These are phyloP conservation scores for Eupeodes corollae DNA, from an alignment of 1,140 invertebrate genomes.

Conservation along the genomic window DNA sequence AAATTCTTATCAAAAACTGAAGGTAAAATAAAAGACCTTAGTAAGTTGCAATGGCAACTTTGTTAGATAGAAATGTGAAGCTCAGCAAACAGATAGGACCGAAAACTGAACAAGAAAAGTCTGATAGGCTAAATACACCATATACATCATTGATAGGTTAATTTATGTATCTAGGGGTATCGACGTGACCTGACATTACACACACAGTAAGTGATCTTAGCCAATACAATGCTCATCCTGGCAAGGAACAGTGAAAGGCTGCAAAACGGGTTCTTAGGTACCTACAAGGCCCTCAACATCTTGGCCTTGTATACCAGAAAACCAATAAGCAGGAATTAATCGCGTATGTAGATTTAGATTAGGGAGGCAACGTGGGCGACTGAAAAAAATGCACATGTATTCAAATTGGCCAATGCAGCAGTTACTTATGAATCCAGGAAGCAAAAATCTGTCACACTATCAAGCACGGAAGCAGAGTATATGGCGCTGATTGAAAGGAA, in stretches of 20 bases:
- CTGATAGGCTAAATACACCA: neutral
- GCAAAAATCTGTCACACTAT: conserved; percentile 37
- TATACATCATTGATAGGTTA: conserved; percentile 19
- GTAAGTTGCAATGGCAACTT: neutral
- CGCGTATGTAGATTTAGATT: conserved; percentile 8
- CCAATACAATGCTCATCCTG: conserved; percentile 19
- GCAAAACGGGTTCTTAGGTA: conserved; percentile 9
- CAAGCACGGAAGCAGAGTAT: conserved; percentile 41
- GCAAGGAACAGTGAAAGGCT: conserved; percentile 14
- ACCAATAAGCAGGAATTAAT: neutral
- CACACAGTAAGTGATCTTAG: conserved; percentile 26
- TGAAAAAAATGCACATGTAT: conserved; percentile 6
- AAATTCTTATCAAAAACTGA: neutral
- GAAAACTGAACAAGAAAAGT: neutral
- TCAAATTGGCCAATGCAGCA: conserved; percentile 19
- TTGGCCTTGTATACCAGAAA: neutral
- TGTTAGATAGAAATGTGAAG: neutral
- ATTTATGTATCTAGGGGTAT: conserved; percentile 30
- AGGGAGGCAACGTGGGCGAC: neutral
- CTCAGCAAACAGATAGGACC: neutral
- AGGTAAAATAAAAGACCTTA: neutral
- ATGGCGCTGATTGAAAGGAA: conserved; percentile 33
- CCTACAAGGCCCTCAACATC: neutral
- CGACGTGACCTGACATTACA: conserved; percentile 34
- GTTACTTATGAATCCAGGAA: conserved; percentile 37